Conservation (phyloP, 2,797 vertebrate species). For the Malacoctenus gilli region DNA sequence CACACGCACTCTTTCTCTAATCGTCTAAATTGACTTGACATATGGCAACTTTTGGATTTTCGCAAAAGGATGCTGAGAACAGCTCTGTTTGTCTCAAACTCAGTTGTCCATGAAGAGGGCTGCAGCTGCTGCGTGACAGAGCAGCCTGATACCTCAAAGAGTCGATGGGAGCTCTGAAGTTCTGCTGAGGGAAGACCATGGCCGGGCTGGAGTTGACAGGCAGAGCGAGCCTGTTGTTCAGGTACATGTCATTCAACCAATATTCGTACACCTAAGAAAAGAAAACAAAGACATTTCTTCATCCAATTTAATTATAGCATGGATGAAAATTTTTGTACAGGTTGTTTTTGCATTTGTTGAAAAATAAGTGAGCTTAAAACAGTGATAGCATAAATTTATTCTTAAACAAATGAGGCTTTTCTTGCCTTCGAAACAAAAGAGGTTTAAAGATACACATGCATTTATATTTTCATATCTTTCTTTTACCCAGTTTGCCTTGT, state of each 20-base stretch:
- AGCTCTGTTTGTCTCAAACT: not conserved
- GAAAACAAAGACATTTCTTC: slow-evolving; percentile 4
- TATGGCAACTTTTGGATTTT: not conserved
- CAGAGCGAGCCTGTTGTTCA: slow-evolving; percentile 91
- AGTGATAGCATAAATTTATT: not conserved
- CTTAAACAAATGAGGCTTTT: too few species aligned
- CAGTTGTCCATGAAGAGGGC: not conserved
- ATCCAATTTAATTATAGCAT: not conserved
- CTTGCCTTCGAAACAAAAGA: too few species aligned
- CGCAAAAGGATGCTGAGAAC: not conserved
- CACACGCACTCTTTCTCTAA: slow-evolving; percentile 4
- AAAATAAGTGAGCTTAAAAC: too few species aligned
- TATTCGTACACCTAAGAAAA: slow-evolving; percentile 89
- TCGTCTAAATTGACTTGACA: not conserved
- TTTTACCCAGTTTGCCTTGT: slow-evolving; percentile 90
- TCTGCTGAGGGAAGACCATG: slow-evolving; percentile 90
- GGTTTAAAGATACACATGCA: too few species aligned
- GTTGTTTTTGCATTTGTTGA: too few species aligned
- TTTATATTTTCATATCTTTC: not conserved
- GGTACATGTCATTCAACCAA: slow-evolving; percentile 98
- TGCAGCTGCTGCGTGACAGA: not conserved
- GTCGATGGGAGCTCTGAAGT: slow-evolving; percentile 87
- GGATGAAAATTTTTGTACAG: not conserved
- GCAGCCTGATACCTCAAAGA: slow-evolving; percentile 86
- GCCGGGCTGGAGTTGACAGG: slow-evolving; percentile 96